phyloP scores from a whole-genome alignment of 2,113 vertebrate species.

The Arizona elegans region DNA sequence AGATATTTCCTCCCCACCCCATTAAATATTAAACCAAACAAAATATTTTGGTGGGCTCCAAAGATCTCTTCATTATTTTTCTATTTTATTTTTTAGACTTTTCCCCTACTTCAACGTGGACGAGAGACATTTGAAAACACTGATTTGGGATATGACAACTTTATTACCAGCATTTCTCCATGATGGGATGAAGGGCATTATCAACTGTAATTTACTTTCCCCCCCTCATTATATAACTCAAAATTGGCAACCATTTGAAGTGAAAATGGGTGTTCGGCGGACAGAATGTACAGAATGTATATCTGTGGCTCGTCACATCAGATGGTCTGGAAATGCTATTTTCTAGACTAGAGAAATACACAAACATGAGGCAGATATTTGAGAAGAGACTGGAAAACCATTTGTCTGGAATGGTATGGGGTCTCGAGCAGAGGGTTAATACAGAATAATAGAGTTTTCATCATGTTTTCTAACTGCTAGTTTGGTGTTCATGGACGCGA shows the following conservation, averaged over 20 bases:
- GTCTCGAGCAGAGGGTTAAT: too few relatives aligned
- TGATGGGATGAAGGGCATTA: constrained; percentile 56
- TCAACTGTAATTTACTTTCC: constrained; percentile 60
- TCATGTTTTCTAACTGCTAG: too few relatives aligned
- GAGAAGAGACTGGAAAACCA: too few relatives aligned
- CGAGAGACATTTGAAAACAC: constrained; percentile 39
- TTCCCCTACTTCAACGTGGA: constrained; percentile 35
- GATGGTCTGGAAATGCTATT: constrained; percentile 12
- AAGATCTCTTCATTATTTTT: neutral
- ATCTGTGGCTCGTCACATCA: constrained; percentile 40
- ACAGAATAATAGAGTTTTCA: too few relatives aligned
- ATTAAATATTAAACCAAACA: constrained; percentile 24
- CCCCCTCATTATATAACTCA: constrained; percentile 41
- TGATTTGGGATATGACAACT: constrained; percentile 51
- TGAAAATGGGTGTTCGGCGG: constrained; percentile 25
- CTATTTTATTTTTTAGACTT: constrained; percentile 24
- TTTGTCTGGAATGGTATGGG: too few relatives aligned
- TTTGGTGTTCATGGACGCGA: too few relatives aligned
- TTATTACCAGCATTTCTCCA: constrained; percentile 53
- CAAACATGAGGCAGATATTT: too few relatives aligned
- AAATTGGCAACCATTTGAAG: constrained; percentile 43
- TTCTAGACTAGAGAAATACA: constrained; percentile 6
- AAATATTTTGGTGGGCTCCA: neutral
- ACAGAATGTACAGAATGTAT: constrained; percentile 44
- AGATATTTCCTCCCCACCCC: neutral